Evolutionary conservation across 2,888 invertebrate genomes (phyloP), one percentile per base, ranked within the genome.

Genomic region (Hypomecis punctinalis): DNA sequence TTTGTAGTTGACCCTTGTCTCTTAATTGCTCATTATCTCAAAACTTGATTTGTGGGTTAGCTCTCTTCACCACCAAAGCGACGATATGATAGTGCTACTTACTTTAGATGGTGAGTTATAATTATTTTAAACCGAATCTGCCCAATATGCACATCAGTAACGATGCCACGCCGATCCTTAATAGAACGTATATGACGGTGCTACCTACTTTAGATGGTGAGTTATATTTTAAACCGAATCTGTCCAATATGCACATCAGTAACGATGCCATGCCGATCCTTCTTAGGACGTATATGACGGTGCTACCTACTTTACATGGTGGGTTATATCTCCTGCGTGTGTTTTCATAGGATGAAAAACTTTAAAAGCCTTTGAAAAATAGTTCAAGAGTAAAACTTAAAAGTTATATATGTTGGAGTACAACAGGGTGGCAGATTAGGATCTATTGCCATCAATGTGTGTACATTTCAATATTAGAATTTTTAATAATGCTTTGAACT

Each of bases 61-160:
- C n/a, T n/a, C n/a, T n/a, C n/a, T n/a, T n/a, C n/a, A n/a, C n/a
- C n/a, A n/a, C n/a, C n/a, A n/a, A n/a, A n/a, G n/a, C n/a, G n/a
- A n/a, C n/a, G n/a, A n/a, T n/a, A n/a, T n/a, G 90, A 94, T 95
- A 53, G 95, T 98, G 43, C 92, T 99, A 76, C 98, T 98, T 0
- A 95, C 95, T 43, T 93, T 99, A 72, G 96, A 96, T 86, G 99
- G 98, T 96, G 85, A 90, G 92, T 80, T n/a, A n/a, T 40, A 99
- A 99, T 83, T 99, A 99, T 89, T 99, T 99, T 88, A 97, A 99
- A 77, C 99, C 99, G 0, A 96, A 99, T 92, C 93, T 99, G 70
- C 99, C 99, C 3, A 96, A 98, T 86, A 94, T 99, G 85, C 98
- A 99, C 86, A 99, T 99, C 72, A 95, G 95, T 73, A 96, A 97